These are phyloP conservation scores for Sorex araneus DNA, from an alignment of 2,113 vertebrate genomes.

Conservation along the genomic window DNA sequence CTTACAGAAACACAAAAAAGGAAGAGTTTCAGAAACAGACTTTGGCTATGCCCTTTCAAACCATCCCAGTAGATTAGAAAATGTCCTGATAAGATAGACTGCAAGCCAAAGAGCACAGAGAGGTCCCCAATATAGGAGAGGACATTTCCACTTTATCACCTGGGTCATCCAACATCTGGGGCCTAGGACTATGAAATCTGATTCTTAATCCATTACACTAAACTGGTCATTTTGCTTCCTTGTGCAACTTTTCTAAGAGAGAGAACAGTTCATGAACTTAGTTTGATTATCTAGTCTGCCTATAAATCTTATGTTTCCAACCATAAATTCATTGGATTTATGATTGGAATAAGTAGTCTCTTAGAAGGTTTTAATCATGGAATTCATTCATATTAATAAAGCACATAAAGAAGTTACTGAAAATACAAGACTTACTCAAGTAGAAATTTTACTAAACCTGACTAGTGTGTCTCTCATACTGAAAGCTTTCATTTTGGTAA, in stretches of 20 bases:
- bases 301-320: neutral
- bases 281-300: neutral
- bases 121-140: neutral
- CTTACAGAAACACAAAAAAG: constrained; percentile 1
- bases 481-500: neutral
- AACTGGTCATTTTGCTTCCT: neutral
- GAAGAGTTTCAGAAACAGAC: neutral
- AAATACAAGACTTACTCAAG: neutral
- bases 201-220: neutral
- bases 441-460: neutral
- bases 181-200: neutral
- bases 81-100: neutral
- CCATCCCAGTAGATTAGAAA: neutral
- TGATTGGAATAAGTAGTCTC: neutral
- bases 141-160: neutral
- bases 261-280: neutral
- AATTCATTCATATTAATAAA: constrained; percentile 11
- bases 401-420: neutral
- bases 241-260: neutral
- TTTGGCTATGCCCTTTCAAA: neutral
- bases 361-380: neutral
- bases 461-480: neutral
- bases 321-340: neutral
- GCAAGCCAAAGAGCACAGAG: neutral
- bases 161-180: neutral